Evolutionary conservation across 2,888 invertebrate species (phyloP), one percentile per base, ranked within the genome.

Genomic region (Nezara viridula): DNA sequence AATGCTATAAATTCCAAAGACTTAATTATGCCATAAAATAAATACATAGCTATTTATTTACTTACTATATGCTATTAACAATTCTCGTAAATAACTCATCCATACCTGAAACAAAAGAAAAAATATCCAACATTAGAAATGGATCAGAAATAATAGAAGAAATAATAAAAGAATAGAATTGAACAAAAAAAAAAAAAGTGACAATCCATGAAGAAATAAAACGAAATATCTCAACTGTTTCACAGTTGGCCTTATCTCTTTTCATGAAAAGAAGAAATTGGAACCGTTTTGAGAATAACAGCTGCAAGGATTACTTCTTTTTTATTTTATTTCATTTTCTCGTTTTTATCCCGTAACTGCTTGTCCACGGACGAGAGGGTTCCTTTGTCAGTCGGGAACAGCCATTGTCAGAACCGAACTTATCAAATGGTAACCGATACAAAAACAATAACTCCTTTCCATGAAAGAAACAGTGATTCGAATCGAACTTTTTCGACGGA

Each of bases 401-500:
- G 14, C 0, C 60, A 27, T 60, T 60, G 60, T 60, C 16, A 73
- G 60, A 14, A n/a, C 14, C 16, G 21, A 37, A 27, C 19, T 21
- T 73, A 73, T 37, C 4, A 73, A 73, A 21, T 73, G 19, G 66
- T 73, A 73, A 73, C 66, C 37, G 66, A 73, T 73, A 73, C 66
- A 73, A 73, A 73, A 73, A 73, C 66, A 73, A 73, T 73, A 73
- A 73, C 66, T 6, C 3, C 14, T 60, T n/a, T 60, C 14, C 16
- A 14, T 27, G 27, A 10, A 60, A 60, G 55, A 60, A 60, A 27
- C 60, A 27, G 5, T 27, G 60, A 60, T 73, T 73, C 66, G 66
- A 37, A 73, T 73, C 37, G 32, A 73, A 73, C 66, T 73, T 73
- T 7, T 73, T 73, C 66, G 32, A 37, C 5, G 27, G 14, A 19